phyloP scores from a whole-genome alignment of 2,113 vertebrate species.

The Epinephelus moara region DNA sequence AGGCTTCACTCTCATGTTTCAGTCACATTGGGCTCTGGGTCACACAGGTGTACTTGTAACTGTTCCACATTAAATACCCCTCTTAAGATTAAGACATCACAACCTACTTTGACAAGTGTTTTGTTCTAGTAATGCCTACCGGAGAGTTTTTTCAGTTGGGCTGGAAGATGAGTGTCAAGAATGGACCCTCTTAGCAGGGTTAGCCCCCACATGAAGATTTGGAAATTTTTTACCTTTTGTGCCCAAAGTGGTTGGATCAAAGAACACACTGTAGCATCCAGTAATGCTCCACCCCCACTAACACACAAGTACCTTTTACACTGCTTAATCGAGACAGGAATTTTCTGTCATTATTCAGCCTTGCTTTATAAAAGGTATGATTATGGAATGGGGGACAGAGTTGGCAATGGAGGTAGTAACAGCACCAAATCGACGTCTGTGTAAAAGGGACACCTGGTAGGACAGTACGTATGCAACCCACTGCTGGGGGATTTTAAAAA shows the following conservation, averaged over 20 bases:
- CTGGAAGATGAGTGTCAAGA: not conserved
- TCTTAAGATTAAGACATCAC: not conserved
- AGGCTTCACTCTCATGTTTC: slow-evolving; percentile 13
- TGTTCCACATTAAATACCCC: not conserved
- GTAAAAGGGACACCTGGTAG: too few relatives aligned
- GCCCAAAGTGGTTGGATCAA: not conserved
- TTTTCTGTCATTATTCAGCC: too few relatives aligned
- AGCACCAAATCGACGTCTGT: too few relatives aligned
- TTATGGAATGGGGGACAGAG: too few relatives aligned
- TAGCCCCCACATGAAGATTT: not conserved
- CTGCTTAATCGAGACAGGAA: too few relatives aligned
- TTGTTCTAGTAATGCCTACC: not conserved
- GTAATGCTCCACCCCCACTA: not conserved
- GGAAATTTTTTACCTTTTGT: not conserved
- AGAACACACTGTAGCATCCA: not conserved
- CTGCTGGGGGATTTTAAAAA: too few relatives aligned
- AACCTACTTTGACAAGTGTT: slow-evolving; percentile 8
- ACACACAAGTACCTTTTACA: not conserved
- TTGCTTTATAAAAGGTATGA: too few relatives aligned
- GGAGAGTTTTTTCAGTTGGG: not conserved
- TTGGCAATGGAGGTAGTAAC: too few relatives aligned
- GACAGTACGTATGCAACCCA: too few relatives aligned
- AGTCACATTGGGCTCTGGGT: not conserved
- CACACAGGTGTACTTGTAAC: not conserved
- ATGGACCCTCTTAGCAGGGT: not conserved